Evolutionary conservation across 2,888 invertebrate genomes (phyloP).

Genomic region (Luffia ferchaultella): DNA sequence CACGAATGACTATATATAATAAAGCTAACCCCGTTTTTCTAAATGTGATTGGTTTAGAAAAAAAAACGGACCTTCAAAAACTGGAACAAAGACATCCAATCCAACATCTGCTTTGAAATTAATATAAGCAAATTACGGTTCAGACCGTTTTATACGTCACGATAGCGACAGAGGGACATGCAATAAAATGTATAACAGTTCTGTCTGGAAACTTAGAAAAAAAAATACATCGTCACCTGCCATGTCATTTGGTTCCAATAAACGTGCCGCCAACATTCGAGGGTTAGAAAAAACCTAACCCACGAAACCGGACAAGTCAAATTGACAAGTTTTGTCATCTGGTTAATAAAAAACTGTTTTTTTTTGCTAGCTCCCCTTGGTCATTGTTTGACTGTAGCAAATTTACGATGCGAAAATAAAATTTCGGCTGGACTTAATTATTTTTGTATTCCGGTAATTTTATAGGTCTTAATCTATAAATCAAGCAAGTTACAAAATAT

Average conservation of each 20-base stretch:
- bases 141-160: conserved; percentile 32
- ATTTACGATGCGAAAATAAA: conserved; percentile 58
- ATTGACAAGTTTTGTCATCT: conserved; percentile 1
- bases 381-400: conserved; percentile 44
- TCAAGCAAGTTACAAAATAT: no score
- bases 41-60: not conserved
- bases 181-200: conserved; percentile 62
- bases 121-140: conserved; percentile 47
- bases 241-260: conserved; percentile 65
- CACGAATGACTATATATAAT: not conserved
- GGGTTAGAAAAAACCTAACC: conserved; percentile 38
- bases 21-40: not conserved
- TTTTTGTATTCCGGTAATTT: no score
- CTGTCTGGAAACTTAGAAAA: conserved; percentile 27
- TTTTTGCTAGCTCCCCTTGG: not conserved
- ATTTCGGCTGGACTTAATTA: conserved; percentile 32
- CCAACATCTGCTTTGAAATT: conserved; percentile 37
- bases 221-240: conserved; percentile 59
- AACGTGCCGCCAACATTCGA: conserved; percentile 59
- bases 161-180: conserved; percentile 37
- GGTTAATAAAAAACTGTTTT: not conserved
- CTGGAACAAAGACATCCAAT: conserved; percentile 30
- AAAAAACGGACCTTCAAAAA: not conserved
- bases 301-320: conserved; percentile 17
- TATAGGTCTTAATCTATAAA: no score